phyloP scores from a whole-genome alignment of 2,797 vertebrate species.

The Crenuchus spilurus region DNA sequence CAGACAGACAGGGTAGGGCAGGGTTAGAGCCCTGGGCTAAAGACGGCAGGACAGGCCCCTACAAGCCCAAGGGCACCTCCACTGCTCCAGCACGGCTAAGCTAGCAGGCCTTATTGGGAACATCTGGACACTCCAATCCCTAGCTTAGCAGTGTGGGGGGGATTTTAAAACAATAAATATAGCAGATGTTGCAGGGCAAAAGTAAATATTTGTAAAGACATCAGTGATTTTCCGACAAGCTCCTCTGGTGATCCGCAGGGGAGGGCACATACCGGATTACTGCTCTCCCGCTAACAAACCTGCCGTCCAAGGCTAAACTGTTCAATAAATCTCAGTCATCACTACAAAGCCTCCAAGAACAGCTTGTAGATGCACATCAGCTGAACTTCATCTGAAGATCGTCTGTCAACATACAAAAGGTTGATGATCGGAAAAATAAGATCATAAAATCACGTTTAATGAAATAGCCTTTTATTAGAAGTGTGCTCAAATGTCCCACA shows the following conservation, averaged over 20 bases:
- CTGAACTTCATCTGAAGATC: slow-evolving; percentile 21
- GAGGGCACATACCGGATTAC: slow-evolving; percentile 46
- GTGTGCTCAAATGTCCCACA: slow-evolving; percentile 39
- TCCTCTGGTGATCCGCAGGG: slow-evolving; percentile 42
- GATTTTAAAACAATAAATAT: slow-evolving; percentile 60
- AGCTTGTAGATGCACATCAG: slow-evolving; percentile 27
- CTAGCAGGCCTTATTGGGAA: slow-evolving; percentile 57
- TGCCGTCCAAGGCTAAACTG: slow-evolving; percentile 38
- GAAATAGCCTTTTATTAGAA: slow-evolving; percentile 52
- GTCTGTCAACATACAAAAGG: slow-evolving; percentile 6
- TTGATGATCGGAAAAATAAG: slow-evolving; percentile 50
- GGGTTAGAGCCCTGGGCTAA: neutral
- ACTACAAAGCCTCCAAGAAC: slow-evolving; percentile 21
- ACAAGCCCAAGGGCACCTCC: slow-evolving; percentile 53
- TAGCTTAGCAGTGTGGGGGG: slow-evolving; percentile 48
- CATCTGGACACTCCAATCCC: slow-evolving; percentile 60
- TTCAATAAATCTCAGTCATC: slow-evolving; percentile 43
- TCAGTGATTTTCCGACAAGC: slow-evolving; percentile 55
- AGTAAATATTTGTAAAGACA: slow-evolving; percentile 68
- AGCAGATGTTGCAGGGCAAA: slow-evolving; percentile 62
- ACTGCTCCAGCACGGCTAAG: slow-evolving; percentile 38
- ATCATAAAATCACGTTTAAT: slow-evolving; percentile 61
- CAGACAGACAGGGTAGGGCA: slow-evolving; percentile 9
- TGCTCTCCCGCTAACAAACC: slow-evolving; percentile 53
- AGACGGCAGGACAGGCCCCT: slow-evolving; percentile 3